These are phyloP conservation scores for Tachuris rubrigastra DNA, from an alignment of 2,113 vertebrate species.

Conservation along the genomic window DNA sequence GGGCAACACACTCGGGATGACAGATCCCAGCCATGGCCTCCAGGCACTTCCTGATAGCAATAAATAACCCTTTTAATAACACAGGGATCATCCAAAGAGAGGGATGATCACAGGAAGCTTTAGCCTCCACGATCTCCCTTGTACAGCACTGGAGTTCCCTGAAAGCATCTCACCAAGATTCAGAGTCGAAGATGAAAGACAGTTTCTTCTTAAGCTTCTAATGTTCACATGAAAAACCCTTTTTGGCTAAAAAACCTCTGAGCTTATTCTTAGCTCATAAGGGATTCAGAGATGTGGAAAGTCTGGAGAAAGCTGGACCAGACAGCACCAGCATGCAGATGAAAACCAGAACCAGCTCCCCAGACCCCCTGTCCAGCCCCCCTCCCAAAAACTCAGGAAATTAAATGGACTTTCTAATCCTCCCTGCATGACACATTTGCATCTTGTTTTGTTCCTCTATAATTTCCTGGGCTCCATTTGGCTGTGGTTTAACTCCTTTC, in stretches of 20 bases:
- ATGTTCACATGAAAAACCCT: not conserved
- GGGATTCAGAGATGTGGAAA: not conserved
- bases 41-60: not conserved
- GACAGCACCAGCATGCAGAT: not conserved
- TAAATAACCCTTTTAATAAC: not conserved
- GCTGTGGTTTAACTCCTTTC: not conserved
- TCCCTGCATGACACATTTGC: too few species aligned
- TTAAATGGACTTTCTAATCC: not conserved
- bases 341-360: not conserved
- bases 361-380: not conserved
- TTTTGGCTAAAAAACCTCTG: not conserved
- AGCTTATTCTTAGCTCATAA: not conserved
- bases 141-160: not conserved
- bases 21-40: not conserved
- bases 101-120: not conserved
- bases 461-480: fast-evolving
- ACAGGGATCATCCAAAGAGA: not conserved
- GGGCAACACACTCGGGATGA: not conserved
- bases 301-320: not conserved
- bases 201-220: not conserved
- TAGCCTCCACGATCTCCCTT: not conserved
- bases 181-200: not conserved
- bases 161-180: not conserved
- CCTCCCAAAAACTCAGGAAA: not conserved
- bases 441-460: not conserved